Evolutionary conservation across 2,113 vertebrate species (phyloP).

Genomic region (Cyprinodon brontotheroides): DNA sequence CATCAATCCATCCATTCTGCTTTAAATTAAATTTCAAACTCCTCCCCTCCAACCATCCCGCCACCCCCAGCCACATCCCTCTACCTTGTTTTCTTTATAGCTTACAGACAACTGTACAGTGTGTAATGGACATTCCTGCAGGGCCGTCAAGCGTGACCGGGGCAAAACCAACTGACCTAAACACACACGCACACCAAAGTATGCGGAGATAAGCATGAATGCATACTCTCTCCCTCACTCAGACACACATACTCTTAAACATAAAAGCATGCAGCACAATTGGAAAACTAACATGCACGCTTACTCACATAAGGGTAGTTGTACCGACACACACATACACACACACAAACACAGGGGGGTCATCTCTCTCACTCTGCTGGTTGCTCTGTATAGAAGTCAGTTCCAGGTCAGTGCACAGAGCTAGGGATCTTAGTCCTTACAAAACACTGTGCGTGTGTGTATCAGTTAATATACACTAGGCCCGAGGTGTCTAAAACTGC

Average conservation of each 20-base stretch:
- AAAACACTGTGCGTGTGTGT: constrained; percentile 47
- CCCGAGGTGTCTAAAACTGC: constrained; percentile 43
- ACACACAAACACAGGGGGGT: constrained; percentile 52
- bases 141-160: constrained; percentile 66
- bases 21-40: constrained; percentile 56
- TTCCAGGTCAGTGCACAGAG: constrained; percentile 74
- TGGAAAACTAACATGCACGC: constrained; percentile 20
- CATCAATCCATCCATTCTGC: constrained; percentile 18
- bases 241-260: constrained; percentile 41
- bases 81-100: constrained; percentile 67
- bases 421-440: constrained; percentile 65
- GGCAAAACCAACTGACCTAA: constrained; percentile 68
- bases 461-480: constrained; percentile 26
- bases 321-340: constrained; percentile 35
- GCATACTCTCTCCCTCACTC: constrained; percentile 36
- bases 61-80: constrained; percentile 9
- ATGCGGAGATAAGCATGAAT: constrained; percentile 37
- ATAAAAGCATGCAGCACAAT: constrained; percentile 44
- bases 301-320: constrained; percentile 28
- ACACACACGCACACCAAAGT: constrained; percentile 42
- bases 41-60: neutral
- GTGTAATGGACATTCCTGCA: constrained; percentile 73
- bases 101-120: constrained; percentile 68
- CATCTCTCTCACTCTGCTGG: constrained; percentile 73
- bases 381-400: constrained; percentile 76